Evolutionary conservation across 1,140 invertebrate genomes (phyloP), one percentile per base, ranked within the genome.

Genomic region (Halictus rubicundus): DNA sequence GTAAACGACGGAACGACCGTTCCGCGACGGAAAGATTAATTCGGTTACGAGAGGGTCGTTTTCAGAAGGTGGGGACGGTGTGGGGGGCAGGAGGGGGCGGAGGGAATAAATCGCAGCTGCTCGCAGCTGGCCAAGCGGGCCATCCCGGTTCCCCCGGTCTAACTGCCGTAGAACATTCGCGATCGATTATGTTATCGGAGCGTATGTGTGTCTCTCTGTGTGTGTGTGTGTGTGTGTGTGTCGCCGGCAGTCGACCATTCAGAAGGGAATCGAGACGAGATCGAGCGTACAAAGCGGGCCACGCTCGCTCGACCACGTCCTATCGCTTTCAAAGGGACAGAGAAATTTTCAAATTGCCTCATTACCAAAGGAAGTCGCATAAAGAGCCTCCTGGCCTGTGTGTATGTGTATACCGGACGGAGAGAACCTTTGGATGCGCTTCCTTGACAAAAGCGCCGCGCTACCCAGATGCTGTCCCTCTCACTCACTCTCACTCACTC

Each of bases 141-240:
- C 46, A 32, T 42, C 14, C 25, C 27, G 42, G 42, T 3, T 3
- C n/a, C 42, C 49, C n/a, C 6, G 59, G 10, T 46, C 42, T 54
- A 64, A 42, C 76, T 6, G 23, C 46, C 19, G 46, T 46, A 64
- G 75, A 64, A 78, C 27, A 52, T n/a, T 71, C 60, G 46, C 68
- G 46, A 78, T 78, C 76, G 76, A 78, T 71, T 78, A 63, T 27
- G 66, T 78, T 78, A 78, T 71, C 75, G 27, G 68, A 42, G 75
- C 59, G 59, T 27, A 0, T 0, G 49, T 19, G 49, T 52, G 46
- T 49, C 0, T 4, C n/a, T n/a, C n/a, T n/a, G 1, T 52, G 49
- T 16, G 19, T 52, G 49, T 19, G 14, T 52, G 14, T 19, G 12
- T 49, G 49, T 16, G 49, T 52, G 49, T 52, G 19, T 52, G 49